Evolutionary conservation across 2,113 vertebrate genomes (phyloP), one percentile per base, ranked within the genome.

Genomic region (Syngnathus typhle): DNA sequence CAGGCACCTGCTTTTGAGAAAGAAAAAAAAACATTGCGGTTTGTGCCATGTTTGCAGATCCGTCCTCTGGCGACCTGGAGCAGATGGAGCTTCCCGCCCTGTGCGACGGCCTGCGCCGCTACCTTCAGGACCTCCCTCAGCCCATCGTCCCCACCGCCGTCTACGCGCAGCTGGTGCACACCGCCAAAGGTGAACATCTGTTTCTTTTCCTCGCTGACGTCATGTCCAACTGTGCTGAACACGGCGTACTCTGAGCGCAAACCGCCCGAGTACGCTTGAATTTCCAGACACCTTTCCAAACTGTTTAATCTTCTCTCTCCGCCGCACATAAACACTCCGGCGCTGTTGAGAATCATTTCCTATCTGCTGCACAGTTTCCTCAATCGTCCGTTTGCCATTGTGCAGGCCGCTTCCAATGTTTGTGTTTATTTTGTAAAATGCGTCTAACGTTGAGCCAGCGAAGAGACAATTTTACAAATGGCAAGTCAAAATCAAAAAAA

Each of bases 101-200:
- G 83, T 93, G 93, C 56, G 97, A 98, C 1, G 90, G 93, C 77
- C 90, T 98, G 68, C 94, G 92, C 75, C 87, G 93, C 72, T 99
- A 95, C 91, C 91, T 99, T 68, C 81, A 93, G 84, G 97, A 99
- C 71, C 90, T 99, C 37, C 95, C 97, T n/a, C 95, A 94, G 86
- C 94, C 97, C n/a, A 83, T 98, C 82, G 89, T 99, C 87, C 95
- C 93, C 69, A 72, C 88, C 67, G 83, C 92, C 36, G 62, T 95
- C 83, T 92, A 93, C 66, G 88, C 77, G 85, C 95, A 98, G 77
- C 89, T 98, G 91, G 85, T 94, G 82, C 94, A 92, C 79, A 82
- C 92, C 37, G 88, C 90, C 81, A 94, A 93, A 95, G 96, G 96
- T 98, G 75, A 88, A 88, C 63, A 32, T 32, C 3, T 32, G 27